Evolutionary conservation across 1,140 invertebrate genomes (phyloP), one percentile per base, ranked within the genome.

Genomic region (Tetramorium parvispinum): DNA sequence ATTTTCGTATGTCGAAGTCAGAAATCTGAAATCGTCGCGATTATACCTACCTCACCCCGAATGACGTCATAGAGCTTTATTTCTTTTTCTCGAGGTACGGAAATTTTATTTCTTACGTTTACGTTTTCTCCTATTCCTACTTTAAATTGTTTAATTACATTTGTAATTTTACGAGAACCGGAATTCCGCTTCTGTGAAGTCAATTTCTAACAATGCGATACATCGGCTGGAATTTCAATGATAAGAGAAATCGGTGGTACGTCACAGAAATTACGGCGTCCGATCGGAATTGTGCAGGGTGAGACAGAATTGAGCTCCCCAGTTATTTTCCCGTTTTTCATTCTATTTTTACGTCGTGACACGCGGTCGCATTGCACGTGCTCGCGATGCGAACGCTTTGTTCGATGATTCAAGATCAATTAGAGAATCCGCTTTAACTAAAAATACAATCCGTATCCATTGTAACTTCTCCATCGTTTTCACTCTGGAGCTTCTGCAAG

Each of bases 321-420:
- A 32, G 13, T 61, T 51, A 21, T 37, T 81, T 40, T 81, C 49
- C 13, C 49, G 8, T 68, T 49, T 21, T 79, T 70, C 57, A 51
- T 55, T 73, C 32, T 89, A 89, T 89, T 86, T 89, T 49, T 13
- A 70, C 59, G 6, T 59, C 43, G 83, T 49, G 66, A 63, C 70
- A 55, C 75, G 21, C 51, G 65, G 49, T 6, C 51, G 49, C 24
- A 18, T 55, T 46, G 40, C 85, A 75, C 66, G 78, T 75, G 88
- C 40, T 85, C 53, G 40, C 16, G 51, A n/a, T n/a, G n/a, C n/a
- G n/a, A n/a, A n/a, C n/a, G 24, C 24, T 13, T 13, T 10, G 11
- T 65, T 16, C 13, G 51, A 51, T 79, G 57, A 81, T 90, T 73
- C 89, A 68, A 75, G 85, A 85, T 79, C 78, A 79, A 85, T 90